A percentile compares a stretch with the other conserved stretches of the same genome.
Evolutionary conservation across 2,797 vertebrate genomes (phyloP).

Genomic region (Oryzias dopingdopingensis): DNA sequence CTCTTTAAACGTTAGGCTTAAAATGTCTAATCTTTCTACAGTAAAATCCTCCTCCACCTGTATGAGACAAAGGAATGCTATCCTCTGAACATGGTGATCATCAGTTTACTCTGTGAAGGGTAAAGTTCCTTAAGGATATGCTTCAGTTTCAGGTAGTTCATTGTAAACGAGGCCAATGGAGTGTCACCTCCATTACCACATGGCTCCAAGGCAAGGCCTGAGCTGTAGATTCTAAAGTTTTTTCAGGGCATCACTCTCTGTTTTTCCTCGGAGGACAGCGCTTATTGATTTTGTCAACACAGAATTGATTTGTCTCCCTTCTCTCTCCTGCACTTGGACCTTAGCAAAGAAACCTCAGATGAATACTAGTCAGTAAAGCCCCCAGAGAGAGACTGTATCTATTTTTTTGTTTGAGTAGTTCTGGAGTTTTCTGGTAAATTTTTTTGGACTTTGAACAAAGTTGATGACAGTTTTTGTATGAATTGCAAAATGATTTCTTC

Average conservation of each 20-base stretch:
- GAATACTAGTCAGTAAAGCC: conserved; percentile 44
- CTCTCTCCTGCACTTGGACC: conserved; percentile 21
- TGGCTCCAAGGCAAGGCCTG: conserved; percentile 34
- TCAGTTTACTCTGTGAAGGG: conserved; percentile 9
- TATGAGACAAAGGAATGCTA: background rate
- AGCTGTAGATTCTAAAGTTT: conserved; percentile 63
- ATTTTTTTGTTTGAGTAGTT: conserved; percentile 50
- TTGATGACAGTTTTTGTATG: no score
- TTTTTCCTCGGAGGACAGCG: conserved; percentile 75
- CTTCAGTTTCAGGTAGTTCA: conserved; percentile 17
- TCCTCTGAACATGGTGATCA: conserved; percentile 1
- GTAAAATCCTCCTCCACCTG: no score
- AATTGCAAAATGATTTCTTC: no score
- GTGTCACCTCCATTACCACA: conserved; percentile 52
- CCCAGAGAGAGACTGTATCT: conserved; percentile 43
- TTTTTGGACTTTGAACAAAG: conserved; percentile 26
- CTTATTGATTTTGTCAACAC: conserved; percentile 81
- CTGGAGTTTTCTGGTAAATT: conserved; percentile 51
- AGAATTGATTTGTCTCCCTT: conserved; percentile 66
- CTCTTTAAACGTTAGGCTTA: no score
- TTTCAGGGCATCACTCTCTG: conserved; percentile 73
- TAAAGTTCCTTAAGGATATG: conserved; percentile 12
- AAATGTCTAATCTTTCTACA: no score
- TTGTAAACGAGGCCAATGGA: conserved; percentile 30
- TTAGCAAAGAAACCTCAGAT: conserved; percentile 42